Percentiles rank a stretch among this genome's conserved stretches.
These are phyloP conservation scores for Callimorpha dominula DNA, from an alignment of 2,888 invertebrate genomes.

Conservation along the genomic window DNA sequence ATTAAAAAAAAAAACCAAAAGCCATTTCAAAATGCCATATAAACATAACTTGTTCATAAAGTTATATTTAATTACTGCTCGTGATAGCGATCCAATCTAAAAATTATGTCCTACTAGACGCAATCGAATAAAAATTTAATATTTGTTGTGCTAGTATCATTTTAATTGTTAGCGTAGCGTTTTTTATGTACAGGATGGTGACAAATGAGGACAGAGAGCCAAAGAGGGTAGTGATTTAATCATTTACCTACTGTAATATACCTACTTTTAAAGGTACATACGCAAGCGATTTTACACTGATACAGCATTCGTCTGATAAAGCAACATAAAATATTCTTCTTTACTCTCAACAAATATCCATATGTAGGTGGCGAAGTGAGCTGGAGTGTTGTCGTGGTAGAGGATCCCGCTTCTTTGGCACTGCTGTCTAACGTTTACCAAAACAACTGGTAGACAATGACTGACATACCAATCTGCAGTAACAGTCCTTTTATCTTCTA, in stretches of 20 bases:
- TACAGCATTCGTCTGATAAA: too few relatives aligned
- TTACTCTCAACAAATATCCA: too few relatives aligned
- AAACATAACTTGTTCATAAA: background rate
- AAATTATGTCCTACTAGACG: background rate
- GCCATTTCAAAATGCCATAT: constrained; percentile 10
- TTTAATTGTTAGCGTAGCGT: constrained; percentile 26
- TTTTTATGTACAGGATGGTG: constrained; percentile 38
- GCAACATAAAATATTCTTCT: too few relatives aligned
- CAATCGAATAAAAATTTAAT: constrained; percentile 38
- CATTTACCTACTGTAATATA: background rate
- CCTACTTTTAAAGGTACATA: background rate
- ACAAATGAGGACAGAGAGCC: background rate
- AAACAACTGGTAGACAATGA: too few relatives aligned
- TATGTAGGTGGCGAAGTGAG: too few relatives aligned
- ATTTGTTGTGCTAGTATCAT: constrained; percentile 36
- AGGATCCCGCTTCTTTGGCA: too few relatives aligned
- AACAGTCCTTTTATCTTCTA: too few relatives aligned
- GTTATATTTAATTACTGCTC: background rate
- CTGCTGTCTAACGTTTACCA: too few relatives aligned
- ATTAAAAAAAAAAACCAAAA: too few relatives aligned
- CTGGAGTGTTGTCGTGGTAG: too few relatives aligned
- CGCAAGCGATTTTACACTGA: background rate
- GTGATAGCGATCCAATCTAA: background rate
- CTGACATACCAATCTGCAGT: too few relatives aligned
- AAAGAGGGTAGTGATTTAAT: background rate